Conservation (phyloP, 2,888 invertebrate species). For the Campaea margaritaria region DNA sequence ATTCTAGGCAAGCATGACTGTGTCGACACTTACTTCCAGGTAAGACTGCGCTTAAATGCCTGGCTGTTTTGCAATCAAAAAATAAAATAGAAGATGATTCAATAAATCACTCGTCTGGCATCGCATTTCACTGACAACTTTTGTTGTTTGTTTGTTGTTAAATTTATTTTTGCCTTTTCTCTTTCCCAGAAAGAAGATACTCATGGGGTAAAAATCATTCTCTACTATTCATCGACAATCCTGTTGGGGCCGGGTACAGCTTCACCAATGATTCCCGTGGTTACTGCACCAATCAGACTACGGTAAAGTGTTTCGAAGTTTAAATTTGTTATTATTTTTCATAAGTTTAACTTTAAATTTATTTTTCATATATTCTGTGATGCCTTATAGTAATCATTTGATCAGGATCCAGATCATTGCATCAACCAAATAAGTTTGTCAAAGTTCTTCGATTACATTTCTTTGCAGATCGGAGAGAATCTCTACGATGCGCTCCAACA, state of each 20-base stretch:
- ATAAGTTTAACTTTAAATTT: neutral
- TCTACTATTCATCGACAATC: slow-evolving; percentile 88
- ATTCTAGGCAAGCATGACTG: too few species aligned
- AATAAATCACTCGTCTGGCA: too few species aligned
- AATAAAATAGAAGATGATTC: too few species aligned
- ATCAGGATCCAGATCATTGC: too few species aligned
- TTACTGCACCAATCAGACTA: slow-evolving; percentile 86
- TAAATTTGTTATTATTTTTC: too few species aligned
- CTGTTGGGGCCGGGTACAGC: slow-evolving; percentile 88
- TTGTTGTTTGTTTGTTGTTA: too few species aligned
- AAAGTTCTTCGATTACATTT: neutral
- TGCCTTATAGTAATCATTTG: neutral
- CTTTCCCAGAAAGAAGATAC: slow-evolving; percentile 74
- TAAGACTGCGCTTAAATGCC: too few species aligned
- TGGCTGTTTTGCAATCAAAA: too few species aligned
- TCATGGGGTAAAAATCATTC: slow-evolving; percentile 88
- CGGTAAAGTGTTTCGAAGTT: slow-evolving; percentile 63
- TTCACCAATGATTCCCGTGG: slow-evolving; percentile 87
- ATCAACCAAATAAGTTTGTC: too few species aligned
- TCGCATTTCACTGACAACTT: too few species aligned
- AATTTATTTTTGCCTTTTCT: neutral
- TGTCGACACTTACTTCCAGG: too few species aligned
- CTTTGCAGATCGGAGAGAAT: slow-evolving; percentile 81
- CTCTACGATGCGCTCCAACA: slow-evolving; percentile 86
- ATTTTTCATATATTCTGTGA: neutral